Base-by-base conservation (phyloP, 2,113 vertebrate genomes). In the Empidonax alnorum region DNA sequence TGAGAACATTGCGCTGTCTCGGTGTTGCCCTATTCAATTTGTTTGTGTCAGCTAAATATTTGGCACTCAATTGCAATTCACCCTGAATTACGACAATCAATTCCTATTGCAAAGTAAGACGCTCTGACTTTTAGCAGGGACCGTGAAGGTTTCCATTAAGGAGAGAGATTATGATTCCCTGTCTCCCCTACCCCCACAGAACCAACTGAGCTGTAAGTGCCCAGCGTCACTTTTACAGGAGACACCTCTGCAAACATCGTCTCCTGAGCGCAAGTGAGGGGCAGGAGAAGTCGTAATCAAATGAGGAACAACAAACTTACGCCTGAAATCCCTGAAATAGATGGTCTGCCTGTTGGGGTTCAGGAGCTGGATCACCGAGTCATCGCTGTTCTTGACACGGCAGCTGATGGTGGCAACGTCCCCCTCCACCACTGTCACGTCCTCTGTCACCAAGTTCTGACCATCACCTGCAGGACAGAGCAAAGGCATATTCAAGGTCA, bases 321-420 rank as follows among this genome's bases (percentile, higher is more conserved):
- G 99, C 93, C 99, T 98, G 98, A 99, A 98, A 91, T 99, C 98
- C 88, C 98, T 93, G 97, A 98, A 98, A 90, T 99, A 99, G 95
- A 99, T 99, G 9, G 99, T 99, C 87, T 98, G 98, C 80, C 99
- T 98, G 98, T 99, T 99, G 98, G 99, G 99, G 97, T 99, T 99
- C 96, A 99, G 98, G 33, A 99, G 99, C 95, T 99, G 99, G 94
- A 99, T 99, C 91, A 99, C 99, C 0, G 99, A 99, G 98, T 99
- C 99, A 5, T 99, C 99, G 19, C 98, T 98, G 98, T 99, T 98
- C 98, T 99, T 99, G 71, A 98, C 98, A 15, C 98, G 97, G 95
- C 98, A 98, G 96, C 98, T 98, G 97, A 98, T 98, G 96, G 98
- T 98, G 35, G 98, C 98, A 5, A 98, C 98, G 3, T 98, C 98